Conservation (phyloP, 2,888 invertebrate species). For the Drosophila atripex region DNA sequence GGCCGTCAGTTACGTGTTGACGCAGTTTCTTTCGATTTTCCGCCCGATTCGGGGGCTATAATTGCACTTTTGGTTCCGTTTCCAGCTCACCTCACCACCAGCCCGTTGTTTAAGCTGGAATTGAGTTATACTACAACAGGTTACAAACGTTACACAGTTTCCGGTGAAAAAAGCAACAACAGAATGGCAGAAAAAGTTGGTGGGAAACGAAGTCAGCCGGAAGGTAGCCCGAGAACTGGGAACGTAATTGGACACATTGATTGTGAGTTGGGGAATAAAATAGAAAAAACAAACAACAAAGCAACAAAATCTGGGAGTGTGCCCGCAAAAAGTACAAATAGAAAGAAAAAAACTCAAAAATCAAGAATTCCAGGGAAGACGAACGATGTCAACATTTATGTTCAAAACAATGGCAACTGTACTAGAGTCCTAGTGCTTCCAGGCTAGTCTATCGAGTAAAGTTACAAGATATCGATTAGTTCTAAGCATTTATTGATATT, state of each 20-base stretch:
- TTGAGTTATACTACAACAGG: slow-evolving; percentile 61
- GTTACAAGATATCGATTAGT: too few relatives aligned
- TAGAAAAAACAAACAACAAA: background rate
- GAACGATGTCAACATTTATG: background rate
- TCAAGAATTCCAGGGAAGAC: background rate
- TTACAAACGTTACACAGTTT: slow-evolving; percentile 1
- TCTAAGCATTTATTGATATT: too few relatives aligned
- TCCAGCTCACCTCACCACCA: slow-evolving; percentile 43
- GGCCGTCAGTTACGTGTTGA: slow-evolving; percentile 58
- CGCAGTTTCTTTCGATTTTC: slow-evolving; percentile 33
- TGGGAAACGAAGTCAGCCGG: slow-evolving; percentile 35
- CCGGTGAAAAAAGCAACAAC: background rate
- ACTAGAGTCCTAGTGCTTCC: too few relatives aligned
- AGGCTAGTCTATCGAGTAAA: too few relatives aligned
- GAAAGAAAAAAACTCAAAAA: background rate
- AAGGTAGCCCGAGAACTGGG: slow-evolving; percentile 35
- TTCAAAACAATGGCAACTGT: background rate
- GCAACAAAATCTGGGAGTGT: background rate
- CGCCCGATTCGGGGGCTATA: slow-evolving; percentile 26
- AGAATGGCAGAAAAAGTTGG: background rate
- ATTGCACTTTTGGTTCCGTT: slow-evolving; percentile 48
- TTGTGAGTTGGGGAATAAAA: slow-evolving; percentile 22
- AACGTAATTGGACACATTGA: slow-evolving; percentile 46
- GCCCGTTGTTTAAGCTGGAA: slow-evolving; percentile 67
- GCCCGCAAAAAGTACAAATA: background rate